Evolutionary conservation across 2,888 invertebrate species (phyloP).

Genomic region (Tenthredo mesomela): DNA sequence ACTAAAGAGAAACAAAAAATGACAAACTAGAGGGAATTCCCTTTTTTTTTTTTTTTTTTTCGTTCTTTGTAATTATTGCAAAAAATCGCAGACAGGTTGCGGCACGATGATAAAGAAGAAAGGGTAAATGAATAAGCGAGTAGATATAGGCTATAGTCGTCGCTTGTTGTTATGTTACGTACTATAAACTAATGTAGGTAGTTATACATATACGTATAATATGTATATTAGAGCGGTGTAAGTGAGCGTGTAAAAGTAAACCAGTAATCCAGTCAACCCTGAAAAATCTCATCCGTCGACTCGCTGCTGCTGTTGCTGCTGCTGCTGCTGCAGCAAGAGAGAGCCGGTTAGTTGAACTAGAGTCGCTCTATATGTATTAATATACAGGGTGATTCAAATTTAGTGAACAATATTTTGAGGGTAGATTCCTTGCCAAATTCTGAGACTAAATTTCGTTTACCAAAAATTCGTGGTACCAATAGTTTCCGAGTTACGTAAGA

Average conservation of each 20-base stretch:
- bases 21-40: not conserved
- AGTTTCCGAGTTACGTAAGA: no score
- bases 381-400: not conserved
- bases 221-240: not conserved
- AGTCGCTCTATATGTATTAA: not conserved
- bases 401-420: no score
- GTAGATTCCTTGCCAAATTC: no score
- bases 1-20: not conserved
- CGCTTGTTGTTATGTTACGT: not conserved
- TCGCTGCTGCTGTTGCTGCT: not conserved
- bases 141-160: not conserved
- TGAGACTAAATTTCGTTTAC: no score
- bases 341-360: constrained; percentile 38
- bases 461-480: no score
- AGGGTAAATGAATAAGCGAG: not conserved
- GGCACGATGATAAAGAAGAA: not conserved
- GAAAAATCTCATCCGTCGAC: constrained; percentile 16
- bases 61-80: no score
- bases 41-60: no score
- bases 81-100: not conserved
- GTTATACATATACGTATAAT: not conserved
- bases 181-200: not conserved
- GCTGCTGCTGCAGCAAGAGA: not conserved
- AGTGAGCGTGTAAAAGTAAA: constrained; percentile 16
- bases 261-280: constrained; percentile 39